Base-by-base conservation (phyloP, 2,797 vertebrate species). In the Setipinna tenuifilis region DNA sequence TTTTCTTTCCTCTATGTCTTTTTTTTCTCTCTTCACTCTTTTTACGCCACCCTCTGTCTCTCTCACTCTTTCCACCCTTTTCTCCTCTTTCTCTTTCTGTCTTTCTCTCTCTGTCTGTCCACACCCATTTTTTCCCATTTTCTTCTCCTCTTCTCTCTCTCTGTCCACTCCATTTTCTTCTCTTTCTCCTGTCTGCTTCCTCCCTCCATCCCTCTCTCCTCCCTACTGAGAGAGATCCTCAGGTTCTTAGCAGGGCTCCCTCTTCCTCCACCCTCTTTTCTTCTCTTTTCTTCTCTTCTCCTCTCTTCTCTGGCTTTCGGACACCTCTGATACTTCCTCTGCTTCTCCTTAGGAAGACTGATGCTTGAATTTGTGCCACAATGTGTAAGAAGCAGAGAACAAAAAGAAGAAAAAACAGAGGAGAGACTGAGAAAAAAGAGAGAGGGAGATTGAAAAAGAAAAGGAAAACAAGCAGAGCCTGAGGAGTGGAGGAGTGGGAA, bases 31-130 rank as follows among this genome's bases (percentile, higher is more conserved):
- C n/a, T n/a, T n/a, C n/a, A n/a, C n/a, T n/a, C n/a, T n/a, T n/a
- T n/a, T n/a, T n/a, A n/a, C n/a, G n/a, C n/a, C n/a, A n/a, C n/a
- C n/a, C 3, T 81, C 23, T 11, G 83, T 81, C 54, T 85, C 81
- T n/a, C 75, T 35, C 68, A 2, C 12, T 9, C 25, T 75, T 88
- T 41, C 71, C 71, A 46, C 85, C 81, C 61, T 48, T 68, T 84
- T 75, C 65, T 57, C 84, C 82, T 81, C 28, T 48, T 48, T 48
- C 46, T 48, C 46, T 10, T 35, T 25, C 16, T 5, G 11, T 75
- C 31, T 31, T 28, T 23, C 62, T 41, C 17, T 28, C 46, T 48
- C 4, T 48, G 46, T 10, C 6, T n/a, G 59, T 21, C n/a, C n/a
- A n/a, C n/a, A n/a, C 6, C 19, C 59, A 6, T 71, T 28, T 71